These are phyloP conservation scores for Australoheros scitulus DNA, from an alignment of 2,113 vertebrate species.

Conservation along the genomic window DNA sequence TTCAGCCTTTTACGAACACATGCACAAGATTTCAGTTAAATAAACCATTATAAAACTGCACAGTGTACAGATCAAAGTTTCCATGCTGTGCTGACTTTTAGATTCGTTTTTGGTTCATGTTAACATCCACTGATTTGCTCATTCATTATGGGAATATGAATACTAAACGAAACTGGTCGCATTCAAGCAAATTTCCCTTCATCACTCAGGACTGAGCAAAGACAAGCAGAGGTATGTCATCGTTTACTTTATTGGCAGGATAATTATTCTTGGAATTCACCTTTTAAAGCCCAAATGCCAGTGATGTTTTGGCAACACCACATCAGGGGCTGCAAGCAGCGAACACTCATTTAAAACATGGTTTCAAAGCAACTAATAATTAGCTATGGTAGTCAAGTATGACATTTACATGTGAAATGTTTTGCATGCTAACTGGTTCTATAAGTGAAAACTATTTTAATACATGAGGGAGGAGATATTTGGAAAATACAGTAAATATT, in stretches of 20 bases:
- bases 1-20: slow-evolving; percentile 6
- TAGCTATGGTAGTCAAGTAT: background rate
- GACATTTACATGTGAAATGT: background rate
- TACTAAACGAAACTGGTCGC: background rate
- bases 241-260: slow-evolving; percentile 7
- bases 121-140: too few species aligned
- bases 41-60: background rate
- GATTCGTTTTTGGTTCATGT: background rate
- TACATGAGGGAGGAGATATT: background rate
- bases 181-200: background rate
- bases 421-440: background rate
- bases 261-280: slow-evolving; percentile 15
- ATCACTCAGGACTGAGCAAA: background rate
- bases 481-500: background rate
- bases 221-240: background rate
- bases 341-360: slow-evolving; percentile 32
- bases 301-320: slow-evolving; percentile 33
- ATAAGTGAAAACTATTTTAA: background rate
- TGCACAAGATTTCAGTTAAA: background rate
- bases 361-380: slow-evolving; percentile 20
- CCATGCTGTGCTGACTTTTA: background rate
- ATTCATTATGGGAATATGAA: background rate
- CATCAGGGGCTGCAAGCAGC: background rate
- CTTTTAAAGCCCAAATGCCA: slow-evolving; percentile 28
- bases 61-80: background rate